These are phyloP conservation scores for Archocentrus centrarchus DNA, from an alignment of 2,113 vertebrate genomes.

Conservation along the genomic window DNA sequence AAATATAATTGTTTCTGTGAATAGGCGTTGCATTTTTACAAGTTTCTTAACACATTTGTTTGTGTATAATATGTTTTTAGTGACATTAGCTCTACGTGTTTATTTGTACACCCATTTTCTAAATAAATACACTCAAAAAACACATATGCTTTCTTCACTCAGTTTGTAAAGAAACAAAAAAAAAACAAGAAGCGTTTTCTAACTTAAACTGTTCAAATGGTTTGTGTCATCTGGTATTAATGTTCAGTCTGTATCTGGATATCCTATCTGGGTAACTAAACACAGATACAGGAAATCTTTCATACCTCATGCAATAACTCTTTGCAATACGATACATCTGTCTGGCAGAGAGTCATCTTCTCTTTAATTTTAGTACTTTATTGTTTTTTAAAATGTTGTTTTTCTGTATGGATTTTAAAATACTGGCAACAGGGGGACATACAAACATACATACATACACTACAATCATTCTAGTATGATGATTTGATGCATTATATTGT, in stretches of 20 bases:
- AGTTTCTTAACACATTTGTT: background rate
- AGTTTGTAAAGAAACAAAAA: background rate
- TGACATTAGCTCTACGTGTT: background rate
- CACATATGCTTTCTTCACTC: background rate
- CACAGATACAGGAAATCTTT: slow-evolving; percentile 12
- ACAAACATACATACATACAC: too few species aligned
- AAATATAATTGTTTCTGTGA: background rate
- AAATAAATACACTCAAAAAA: background rate
- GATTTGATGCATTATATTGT: too few species aligned
- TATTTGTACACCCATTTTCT: background rate
- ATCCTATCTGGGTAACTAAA: slow-evolving; percentile 3
- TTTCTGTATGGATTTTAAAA: background rate
- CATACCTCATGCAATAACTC: slow-evolving; percentile 11
- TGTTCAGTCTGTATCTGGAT: slow-evolving; percentile 10
- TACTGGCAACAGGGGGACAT: too few species aligned
- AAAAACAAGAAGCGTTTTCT: background rate
- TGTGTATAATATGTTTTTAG: background rate
- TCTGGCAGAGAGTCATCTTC: background rate
- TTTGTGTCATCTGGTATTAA: slow-evolving; percentile 10
- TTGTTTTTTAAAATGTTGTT: background rate
- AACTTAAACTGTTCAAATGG: background rate
- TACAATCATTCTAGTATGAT: too few species aligned
- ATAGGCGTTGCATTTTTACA: background rate
- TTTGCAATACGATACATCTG: slow-evolving; percentile 2
- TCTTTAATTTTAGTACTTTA: background rate